These are phyloP conservation scores for Scaptomyza tumidula DNA, from an alignment of 2,888 invertebrate genomes.

Conservation along the genomic window DNA sequence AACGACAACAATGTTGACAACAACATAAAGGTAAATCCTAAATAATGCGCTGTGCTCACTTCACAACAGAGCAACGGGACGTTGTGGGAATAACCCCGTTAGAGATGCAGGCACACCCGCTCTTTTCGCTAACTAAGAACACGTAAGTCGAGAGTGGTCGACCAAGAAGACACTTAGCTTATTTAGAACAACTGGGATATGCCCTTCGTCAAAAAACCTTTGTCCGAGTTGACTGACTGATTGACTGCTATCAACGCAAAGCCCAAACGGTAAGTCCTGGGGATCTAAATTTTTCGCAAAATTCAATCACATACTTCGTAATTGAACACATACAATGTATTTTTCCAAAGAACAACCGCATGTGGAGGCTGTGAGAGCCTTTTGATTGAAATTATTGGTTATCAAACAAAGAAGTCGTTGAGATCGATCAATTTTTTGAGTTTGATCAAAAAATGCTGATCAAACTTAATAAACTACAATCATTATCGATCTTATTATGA, in stretches of 20 bases:
- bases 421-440: too few relatives aligned
- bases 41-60: constrained; percentile 78
- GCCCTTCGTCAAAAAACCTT: not conserved
- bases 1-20: constrained; percentile 65
- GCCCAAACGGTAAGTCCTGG: not conserved
- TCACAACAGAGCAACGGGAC: constrained; percentile 49
- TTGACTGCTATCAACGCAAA: not conserved
- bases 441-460: too few relatives aligned
- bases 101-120: constrained; percentile 1
- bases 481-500: too few relatives aligned
- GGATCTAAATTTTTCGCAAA: too few relatives aligned
- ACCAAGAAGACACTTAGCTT: not conserved
- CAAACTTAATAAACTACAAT: too few relatives aligned
- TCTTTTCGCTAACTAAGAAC: not conserved
- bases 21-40: constrained; percentile 81
- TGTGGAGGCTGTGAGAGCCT: too few relatives aligned
- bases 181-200: not conserved
- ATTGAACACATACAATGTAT: too few relatives aligned
- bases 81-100: constrained; percentile 50
- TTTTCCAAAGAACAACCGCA: too few relatives aligned
- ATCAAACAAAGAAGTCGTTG: too few relatives aligned
- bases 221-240: not conserved
- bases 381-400: too few relatives aligned
- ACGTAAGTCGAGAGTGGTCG: not conserved
- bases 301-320: too few relatives aligned